These are phyloP conservation scores for Bothrops jararaca DNA, from an alignment of 2,113 vertebrate genomes.

Conservation along the genomic window DNA sequence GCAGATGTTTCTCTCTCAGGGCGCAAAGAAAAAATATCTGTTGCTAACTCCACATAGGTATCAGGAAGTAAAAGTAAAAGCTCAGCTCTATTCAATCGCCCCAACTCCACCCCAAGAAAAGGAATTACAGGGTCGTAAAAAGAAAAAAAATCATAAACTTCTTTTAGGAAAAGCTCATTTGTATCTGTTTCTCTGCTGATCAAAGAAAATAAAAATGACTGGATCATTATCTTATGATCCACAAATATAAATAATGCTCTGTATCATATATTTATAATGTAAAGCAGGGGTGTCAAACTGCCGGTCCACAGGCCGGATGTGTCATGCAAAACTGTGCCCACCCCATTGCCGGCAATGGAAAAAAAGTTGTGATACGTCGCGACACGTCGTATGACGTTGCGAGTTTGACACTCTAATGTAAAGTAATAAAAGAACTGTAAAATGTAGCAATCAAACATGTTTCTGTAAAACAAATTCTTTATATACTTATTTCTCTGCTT, in stretches of 20 bases:
- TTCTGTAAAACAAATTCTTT: slow-evolving; percentile 31
- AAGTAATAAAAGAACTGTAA: slow-evolving; percentile 18
- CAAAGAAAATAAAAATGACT: slow-evolving; percentile 34
- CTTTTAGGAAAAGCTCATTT: slow-evolving; percentile 24
- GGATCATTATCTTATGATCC: background rate
- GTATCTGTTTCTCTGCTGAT: slow-evolving; percentile 48
- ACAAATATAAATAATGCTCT: background rate
- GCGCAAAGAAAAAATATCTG: background rate
- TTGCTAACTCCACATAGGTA: background rate
- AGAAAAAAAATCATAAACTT: slow-evolving; percentile 17
- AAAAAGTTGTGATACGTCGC: too few relatives aligned
- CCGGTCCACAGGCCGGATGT: too few relatives aligned
- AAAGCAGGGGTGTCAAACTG: too few relatives aligned
- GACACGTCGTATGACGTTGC: too few relatives aligned
- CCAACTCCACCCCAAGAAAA: background rate
- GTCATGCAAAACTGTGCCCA: too few relatives aligned
- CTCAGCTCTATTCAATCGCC: background rate
- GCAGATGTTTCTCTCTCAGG: background rate
- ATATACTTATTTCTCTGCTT: background rate
- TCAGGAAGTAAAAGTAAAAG: background rate
- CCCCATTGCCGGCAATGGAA: too few relatives aligned
- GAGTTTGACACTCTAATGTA: background rate
- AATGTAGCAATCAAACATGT: slow-evolving; percentile 44
- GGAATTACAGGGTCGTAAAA: background rate
- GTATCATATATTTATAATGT: slow-evolving; percentile 12